A percentile compares a stretch with the other conserved stretches of the same genome.
Conservation (phyloP, 2,113 vertebrate species). For the Pyxicephalus adspersus region DNA sequence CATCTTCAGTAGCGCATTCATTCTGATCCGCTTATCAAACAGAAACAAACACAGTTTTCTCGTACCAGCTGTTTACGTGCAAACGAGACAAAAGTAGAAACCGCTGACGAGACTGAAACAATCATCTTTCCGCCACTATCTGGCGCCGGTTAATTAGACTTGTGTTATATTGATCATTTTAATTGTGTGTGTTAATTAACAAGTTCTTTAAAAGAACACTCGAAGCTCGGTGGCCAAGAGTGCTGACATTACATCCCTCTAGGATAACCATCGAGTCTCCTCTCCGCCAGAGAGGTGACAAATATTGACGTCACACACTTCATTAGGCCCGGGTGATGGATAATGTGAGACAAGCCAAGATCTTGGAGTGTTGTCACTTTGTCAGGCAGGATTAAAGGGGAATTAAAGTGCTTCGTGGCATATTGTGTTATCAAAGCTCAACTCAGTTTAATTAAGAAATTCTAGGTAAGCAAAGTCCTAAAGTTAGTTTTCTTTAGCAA, state of each 20-base stretch:
- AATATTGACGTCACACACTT: slow-evolving; percentile 20
- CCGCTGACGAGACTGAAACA: background rate
- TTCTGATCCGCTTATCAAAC: background rate
- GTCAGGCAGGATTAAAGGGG: background rate
- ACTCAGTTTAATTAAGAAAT: no score
- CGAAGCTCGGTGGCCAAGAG: slow-evolving; percentile 8
- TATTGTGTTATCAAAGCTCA: no score
- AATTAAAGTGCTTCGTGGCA: no score
- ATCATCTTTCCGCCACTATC: background rate
- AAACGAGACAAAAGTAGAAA: background rate
- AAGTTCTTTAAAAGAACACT: slow-evolving; percentile 8
- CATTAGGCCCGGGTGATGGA: slow-evolving; percentile 22
- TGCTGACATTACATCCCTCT: slow-evolving; percentile 33
- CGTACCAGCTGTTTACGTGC: background rate
- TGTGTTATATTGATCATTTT: slow-evolving; percentile 28
- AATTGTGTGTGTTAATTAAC: slow-evolving; percentile 15
- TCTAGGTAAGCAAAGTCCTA: no score
- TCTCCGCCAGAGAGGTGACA: slow-evolving; percentile 33
- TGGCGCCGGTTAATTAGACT: background rate
- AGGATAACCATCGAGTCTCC: background rate
- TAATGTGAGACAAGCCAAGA: background rate
- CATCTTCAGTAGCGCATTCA: no score
- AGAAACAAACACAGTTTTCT: background rate
- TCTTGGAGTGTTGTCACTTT: background rate
- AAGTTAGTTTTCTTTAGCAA: no score